Base-by-base conservation (phyloP, 2,888 invertebrate species). In the Meteorus cinctellus region DNA sequence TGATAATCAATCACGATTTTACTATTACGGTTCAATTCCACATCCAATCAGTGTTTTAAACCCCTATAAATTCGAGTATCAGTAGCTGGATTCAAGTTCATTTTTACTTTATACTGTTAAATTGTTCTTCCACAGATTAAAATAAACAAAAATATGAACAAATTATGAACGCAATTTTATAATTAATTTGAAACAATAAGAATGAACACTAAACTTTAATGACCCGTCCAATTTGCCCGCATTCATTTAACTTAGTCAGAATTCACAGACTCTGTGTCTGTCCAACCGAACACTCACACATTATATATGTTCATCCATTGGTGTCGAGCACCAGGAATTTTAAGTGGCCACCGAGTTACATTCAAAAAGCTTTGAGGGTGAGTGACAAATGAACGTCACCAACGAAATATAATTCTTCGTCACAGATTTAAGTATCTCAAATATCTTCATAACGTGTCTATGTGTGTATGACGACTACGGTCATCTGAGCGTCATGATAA, bases 401-500 rank as follows among this genome's bases (percentile, higher is more conserved):
- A 45, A 62, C 31, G 27, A 72, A 48, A 66, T 66, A 24, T 24
- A n/a, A 14, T 62, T 31, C 55, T 48, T 48, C 48, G n/a, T n/a
- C n/a, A 34, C 16, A 63, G 31, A 63, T 63, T 63, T 48, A 48
- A 55, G 51, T n/a, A 72, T 45, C 19, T 27, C 16, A 65, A 45
- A 45, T 45, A 27, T 48, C 29, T 65, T n/a, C 14, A 31, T 65
- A 31, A 24, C 34, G 41, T 12, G 41, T 41, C 2, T 41, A 12
- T 41, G 41, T 60, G 62, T 71, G 14, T 36, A 63, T 41, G 66
- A 71, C 66, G 71, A 70, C 66, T 55, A 55, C 27, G 62, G 59
- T 77, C 62, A 72, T 72, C 75, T 74, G 74, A 78, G 77, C 77
- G 74, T 80, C 78, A 78, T 80, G 78, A 80, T 77, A 66, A 59